phyloP scores from a whole-genome alignment of 2,888 invertebrate species.

The Cancer borealis region DNA sequence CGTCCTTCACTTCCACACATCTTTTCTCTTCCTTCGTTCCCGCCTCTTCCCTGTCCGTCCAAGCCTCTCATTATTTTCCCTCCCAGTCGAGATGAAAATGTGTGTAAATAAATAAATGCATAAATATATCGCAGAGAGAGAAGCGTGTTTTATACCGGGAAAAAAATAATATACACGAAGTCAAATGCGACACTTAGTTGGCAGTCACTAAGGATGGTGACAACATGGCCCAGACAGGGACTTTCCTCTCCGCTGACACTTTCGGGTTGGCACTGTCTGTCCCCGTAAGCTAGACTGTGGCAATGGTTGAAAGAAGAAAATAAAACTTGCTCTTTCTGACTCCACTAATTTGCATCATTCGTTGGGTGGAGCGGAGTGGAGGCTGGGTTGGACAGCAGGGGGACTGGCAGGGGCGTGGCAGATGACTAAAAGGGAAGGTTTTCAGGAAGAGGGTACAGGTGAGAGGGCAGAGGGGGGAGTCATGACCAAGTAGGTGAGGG shows the following conservation, averaged over 20 bases:
- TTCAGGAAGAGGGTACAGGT: background rate
- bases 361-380: background rate
- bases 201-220: slow-evolving; percentile 7
- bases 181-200: background rate
- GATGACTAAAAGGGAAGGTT: background rate
- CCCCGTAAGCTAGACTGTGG: slow-evolving; percentile 1
- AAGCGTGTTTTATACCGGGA: background rate
- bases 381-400: background rate
- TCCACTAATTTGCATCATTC: slow-evolving; percentile 20
- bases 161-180: background rate
- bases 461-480: background rate
- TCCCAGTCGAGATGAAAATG: background rate
- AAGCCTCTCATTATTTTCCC: background rate
- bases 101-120: slow-evolving; percentile 20
- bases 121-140: background rate
- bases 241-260: background rate
- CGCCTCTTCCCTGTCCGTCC: background rate
- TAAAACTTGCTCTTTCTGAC: slow-evolving; percentile 12
- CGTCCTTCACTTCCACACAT: background rate
- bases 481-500: background rate
- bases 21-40: background rate
- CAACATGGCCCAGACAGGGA: background rate
- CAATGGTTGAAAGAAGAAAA: slow-evolving; percentile 11
- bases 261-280: background rate
- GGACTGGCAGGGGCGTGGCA: slow-evolving; percentile 3